Evolutionary conservation across 1,140 invertebrate genomes (phyloP), one percentile per base, ranked within the genome.

Genomic region (Caerostris extrusa): DNA sequence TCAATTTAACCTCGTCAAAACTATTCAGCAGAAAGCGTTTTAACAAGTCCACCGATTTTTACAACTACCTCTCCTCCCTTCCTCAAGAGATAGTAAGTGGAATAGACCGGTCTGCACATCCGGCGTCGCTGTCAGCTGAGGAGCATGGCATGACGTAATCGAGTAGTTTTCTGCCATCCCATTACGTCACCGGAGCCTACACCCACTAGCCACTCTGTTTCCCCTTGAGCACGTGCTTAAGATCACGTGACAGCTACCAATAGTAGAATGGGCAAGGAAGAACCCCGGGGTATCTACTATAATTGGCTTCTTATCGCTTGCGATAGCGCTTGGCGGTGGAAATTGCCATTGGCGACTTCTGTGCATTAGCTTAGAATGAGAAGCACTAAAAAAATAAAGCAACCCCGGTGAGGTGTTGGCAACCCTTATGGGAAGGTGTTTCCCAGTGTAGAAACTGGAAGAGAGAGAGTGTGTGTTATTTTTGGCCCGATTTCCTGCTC

Each of bases 41-140:
- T 34, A 34, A 34, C 34, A 34, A 50, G 69, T 14, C 12, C 69
- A 60, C 8, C 6, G n/a, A 10, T 17, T 19, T 34, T 60, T 69
- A 77, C 14, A 17, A 19, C 10, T 53, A 7, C 34, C 12, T 7
- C 19, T 8, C 53, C 82, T 60, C 81, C 50, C 56, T 57, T 7
- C 6, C n/a, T 55, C 7, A 57, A 67, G 60, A 83, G 60, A 83
- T 57, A 85, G 83, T 64, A 93, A 87, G 55, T 89, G 69, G 92
- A 81, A 81, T 86, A 69, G 91, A 67, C 91, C 82, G 91, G 82
- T 81, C 83, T 55, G n/a, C 19, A 71, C 86, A 93, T 93, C 92
- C 92, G 92, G 92, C 92, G 92, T 93, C 83, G 81, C 91, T 93
- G 91, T 93, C 92, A 93, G 92, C 92, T 93, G 92, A 93, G 92